phyloP scores from a whole-genome alignment of 2,797 vertebrate genomes.

The Hemibagrus guttatus region DNA sequence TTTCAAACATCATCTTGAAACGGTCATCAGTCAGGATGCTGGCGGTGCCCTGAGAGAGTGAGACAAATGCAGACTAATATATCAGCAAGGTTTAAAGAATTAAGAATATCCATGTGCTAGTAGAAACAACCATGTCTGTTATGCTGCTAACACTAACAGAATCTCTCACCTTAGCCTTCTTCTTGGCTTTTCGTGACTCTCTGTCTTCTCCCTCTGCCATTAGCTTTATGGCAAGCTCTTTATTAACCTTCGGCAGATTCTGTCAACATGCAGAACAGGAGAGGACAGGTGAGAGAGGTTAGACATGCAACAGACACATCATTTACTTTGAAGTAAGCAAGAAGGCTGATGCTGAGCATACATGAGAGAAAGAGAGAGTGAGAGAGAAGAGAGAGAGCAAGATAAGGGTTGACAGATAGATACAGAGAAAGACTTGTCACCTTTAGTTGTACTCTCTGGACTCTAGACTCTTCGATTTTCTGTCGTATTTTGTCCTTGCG shows the following conservation, averaged over 20 bases:
- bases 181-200: conserved; percentile 74
- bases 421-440: conserved; percentile 65
- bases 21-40: conserved; percentile 91
- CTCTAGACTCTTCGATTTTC: conserved; percentile 94
- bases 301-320: not conserved
- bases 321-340: not conserved
- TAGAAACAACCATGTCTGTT: not conserved
- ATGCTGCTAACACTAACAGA: not conserved
- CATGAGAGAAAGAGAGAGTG: not conserved
- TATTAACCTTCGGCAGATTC: conserved; percentile 96
- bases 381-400: not conserved
- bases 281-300: conserved; percentile 26
- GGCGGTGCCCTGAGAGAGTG: conserved; percentile 75
- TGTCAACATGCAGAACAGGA: conserved; percentile 60
- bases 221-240: conserved; percentile 92
- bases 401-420: not conserved
- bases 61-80: not conserved
- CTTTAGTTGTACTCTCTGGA: conserved; percentile 91
- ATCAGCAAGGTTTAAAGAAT: not conserved
- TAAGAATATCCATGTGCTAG: not conserved
- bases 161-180: conserved; percentile 85
- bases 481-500: conserved; percentile 94
- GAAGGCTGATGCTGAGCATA: not conserved
- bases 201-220: conserved; percentile 89
- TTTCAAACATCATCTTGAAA: conserved; percentile 98